Base-by-base conservation (phyloP, 2,888 invertebrate species). In the Catocala fraxini region DNA sequence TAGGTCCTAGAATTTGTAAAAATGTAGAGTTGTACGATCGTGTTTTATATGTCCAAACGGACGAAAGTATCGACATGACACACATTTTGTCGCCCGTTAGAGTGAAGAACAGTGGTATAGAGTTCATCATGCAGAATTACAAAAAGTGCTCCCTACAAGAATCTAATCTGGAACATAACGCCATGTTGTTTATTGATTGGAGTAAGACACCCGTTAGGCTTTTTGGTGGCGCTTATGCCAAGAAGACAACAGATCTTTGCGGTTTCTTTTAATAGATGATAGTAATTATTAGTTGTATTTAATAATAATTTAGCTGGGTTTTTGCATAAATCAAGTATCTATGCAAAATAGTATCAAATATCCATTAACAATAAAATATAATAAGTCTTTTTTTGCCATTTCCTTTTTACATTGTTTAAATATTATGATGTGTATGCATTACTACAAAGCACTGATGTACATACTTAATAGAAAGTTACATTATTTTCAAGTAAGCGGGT, bases 181-280 rank as follows among this genome's bases (percentile, higher is more conserved):
- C 76, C 13, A 79, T 88, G 66, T 69, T 91, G 12, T 89, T 95
- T 41, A 95, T 97, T 58, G 95, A 96, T 76, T 97, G 96, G 96
- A 95, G 94, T 46, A 95, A 93, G 72, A 96, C 96, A 3, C 96
- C 96, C 0, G 96, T 96, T 0, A 90, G 95, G 69, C 91, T 96
- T 0, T 96, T 96, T 77, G 96, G 96, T 13, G 96, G 96, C 6
- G 96, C 96, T 4, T 91, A 93, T 75, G 86, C 96, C 15, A 95
- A 95, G 79, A 95, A 91, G 70, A 95, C 95, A 0, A 89, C 92
- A 10, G 95, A 95, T 66, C 87, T 95, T 61, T 96, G 96, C 82
- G 95, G 95, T 0, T 89, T 94, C 67, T 95, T 95, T 86, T 90
- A 83, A 84, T 56, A 15, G 15, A 6, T 45, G n/a, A 6, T 52